Base-by-base conservation (phyloP, 2,113 vertebrate species). In the Cyanoliseus patagonus region DNA sequence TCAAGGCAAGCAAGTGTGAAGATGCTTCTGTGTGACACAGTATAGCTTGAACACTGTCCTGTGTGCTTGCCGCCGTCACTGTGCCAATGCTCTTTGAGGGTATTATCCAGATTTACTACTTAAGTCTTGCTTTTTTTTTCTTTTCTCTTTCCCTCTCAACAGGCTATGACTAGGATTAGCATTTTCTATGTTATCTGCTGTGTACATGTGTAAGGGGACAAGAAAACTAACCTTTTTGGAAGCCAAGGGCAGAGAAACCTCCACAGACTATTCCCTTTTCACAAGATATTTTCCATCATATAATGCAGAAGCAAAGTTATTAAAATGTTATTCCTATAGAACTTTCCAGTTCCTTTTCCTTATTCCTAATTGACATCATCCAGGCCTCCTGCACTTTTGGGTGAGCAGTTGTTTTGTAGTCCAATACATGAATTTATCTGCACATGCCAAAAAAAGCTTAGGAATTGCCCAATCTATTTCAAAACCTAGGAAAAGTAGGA, bases 371-470 rank as follows among this genome's bases (percentile, higher is more conserved):
- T 66, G 37, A 92, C 77, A 86, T 47, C 62, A 69, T 39, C 57
- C 3, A 1, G 74, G 81, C 79, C 70, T 80, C 83, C 82, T 85
- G 63, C 0, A 2, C 78, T 84, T 93, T 90, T 70, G 88, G 85
- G 90, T 83, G 78, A 93, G 87, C 86, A 91, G 57, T 78, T 11
- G 10, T 47, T 89, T 59, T 94, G 61, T 47, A 83, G 88, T 93
- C 62, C 73, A 69, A 62, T 66, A 46, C 33, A 69, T 78, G 88
- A 95, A 92, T 93, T 93, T 92, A 94, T 81, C 73, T 74, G 72
- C 53, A 39, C 46, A 75, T 96, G 95, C 96, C 95, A 96, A 97
- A 96, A 90, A 94, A 97, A 96, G 96, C 93, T 96, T 86, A 89
- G 42, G 57, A 88, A 90, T 72, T 94, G 90, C 86, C 95, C 95